A percentile compares a stretch with the other conserved stretches of the same genome.
Conservation (phyloP, 2,113 vertebrate genomes). For the Diglossa brunneiventris region DNA sequence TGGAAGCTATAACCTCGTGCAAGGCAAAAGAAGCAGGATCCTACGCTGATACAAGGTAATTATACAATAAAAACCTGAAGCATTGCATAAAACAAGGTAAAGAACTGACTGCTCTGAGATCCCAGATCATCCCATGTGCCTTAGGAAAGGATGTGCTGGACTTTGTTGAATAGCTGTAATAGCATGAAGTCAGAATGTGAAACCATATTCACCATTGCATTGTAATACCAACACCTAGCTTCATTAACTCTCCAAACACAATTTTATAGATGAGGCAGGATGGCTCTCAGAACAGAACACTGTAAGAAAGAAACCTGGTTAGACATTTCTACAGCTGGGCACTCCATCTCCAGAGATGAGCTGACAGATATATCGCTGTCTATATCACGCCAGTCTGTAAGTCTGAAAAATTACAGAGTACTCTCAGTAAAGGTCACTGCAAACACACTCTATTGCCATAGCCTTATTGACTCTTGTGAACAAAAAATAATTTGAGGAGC, state of each 20-base stretch:
- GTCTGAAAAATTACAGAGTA: neutral
- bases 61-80: neutral
- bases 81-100: neutral
- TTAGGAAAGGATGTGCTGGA: neutral
- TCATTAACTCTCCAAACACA: neutral
- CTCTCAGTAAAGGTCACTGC: neutral
- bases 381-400: neutral
- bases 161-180: neutral
- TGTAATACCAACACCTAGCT: neutral
- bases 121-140: neutral
- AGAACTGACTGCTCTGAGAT: neutral
- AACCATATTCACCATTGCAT: neutral
- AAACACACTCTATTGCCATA: neutral
- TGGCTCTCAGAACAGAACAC: neutral
- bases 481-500: neutral
- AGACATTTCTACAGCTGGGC: neutral
- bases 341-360: neutral
- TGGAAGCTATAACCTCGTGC: neutral
- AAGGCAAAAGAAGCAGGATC: neutral
- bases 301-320: neutral
- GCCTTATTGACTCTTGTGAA: neutral
- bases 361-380: neutral
- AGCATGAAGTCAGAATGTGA: neutral
- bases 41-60: neutral
- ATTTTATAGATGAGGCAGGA: neutral